Evolutionary conservation across 2,797 vertebrate genomes (phyloP).

Genomic region (Botia almorhae): DNA sequence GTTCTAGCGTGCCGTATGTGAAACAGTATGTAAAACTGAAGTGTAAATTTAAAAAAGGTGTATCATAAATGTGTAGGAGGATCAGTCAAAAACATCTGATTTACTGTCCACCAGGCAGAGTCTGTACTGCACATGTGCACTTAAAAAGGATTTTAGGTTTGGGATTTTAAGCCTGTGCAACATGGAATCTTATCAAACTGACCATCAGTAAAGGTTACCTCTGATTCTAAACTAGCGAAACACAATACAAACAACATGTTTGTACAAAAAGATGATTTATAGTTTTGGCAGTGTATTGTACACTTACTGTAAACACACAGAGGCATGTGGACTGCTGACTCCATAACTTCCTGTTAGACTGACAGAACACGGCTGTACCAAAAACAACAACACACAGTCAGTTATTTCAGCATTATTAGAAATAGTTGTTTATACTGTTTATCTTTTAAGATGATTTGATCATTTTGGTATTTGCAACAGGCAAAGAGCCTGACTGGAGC

Average conservation of each 20-base stretch:
- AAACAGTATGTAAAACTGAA: too few species aligned
- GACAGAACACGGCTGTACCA: background rate
- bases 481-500: too few species aligned
- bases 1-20: too few species aligned
- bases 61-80: background rate
- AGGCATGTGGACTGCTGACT: background rate
- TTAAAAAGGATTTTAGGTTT: slow-evolving; percentile 1
- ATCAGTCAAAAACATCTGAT: background rate
- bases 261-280: background rate
- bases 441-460: too few species aligned
- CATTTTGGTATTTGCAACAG: too few species aligned
- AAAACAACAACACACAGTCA: background rate
- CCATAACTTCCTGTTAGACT: background rate
- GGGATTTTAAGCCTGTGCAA: too few species aligned
- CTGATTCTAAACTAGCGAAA: background rate
- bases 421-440: too few species aligned
- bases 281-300: background rate
- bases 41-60: too few species aligned
- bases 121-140: background rate
- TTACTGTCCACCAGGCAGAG: background rate
- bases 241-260: background rate
- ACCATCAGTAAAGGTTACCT: too few species aligned
- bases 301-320: background rate
- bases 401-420: background rate
- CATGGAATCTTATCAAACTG: too few species aligned